Percentiles rank a stretch among this genome's conserved stretches.
phyloP scores from a whole-genome alignment of 2,113 vertebrate species.

The Bothrops jararaca region DNA sequence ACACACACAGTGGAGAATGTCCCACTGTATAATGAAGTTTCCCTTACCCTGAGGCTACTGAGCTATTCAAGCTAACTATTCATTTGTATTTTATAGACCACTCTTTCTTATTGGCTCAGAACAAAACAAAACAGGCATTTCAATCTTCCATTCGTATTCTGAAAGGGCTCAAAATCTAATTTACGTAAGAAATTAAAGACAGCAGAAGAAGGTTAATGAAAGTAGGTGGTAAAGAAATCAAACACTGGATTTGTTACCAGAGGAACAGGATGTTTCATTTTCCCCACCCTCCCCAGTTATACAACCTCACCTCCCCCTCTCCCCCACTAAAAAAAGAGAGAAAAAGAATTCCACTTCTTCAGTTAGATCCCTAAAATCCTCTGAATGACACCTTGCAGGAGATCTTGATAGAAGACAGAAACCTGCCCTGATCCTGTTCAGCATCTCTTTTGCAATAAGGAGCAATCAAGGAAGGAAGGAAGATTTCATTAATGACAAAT shows the following conservation, averaged over 20 bases:
- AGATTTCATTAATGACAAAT: neutral
- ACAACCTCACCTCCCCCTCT: neutral
- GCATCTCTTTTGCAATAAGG: accelerated
- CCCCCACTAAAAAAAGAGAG: neutral
- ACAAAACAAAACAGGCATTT: neutral
- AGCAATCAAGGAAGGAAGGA: neutral
- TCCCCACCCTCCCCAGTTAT: neutral
- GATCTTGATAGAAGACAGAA: neutral
- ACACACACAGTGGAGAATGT: neutral
- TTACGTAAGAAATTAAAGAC: neutral
- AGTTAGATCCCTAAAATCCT: neutral
- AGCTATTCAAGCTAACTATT: neutral
- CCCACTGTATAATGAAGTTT: neutral
- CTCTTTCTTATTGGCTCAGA: neutral
- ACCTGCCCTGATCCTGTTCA: neutral
- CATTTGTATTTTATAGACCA: neutral
- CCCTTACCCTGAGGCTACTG: neutral
- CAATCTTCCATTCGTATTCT: neutral
- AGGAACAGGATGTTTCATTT: neutral
- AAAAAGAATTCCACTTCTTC: neutral
- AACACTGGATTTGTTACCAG: neutral
- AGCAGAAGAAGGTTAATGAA: neutral
- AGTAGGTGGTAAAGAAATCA: neutral
- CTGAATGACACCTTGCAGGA: neutral
- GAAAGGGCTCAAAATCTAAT: neutral